A percentile compares a stretch with the other conserved stretches of the same genome.
phyloP scores from a whole-genome alignment of 2,797 vertebrate genomes.

The Chaenodraco wilsoni region DNA sequence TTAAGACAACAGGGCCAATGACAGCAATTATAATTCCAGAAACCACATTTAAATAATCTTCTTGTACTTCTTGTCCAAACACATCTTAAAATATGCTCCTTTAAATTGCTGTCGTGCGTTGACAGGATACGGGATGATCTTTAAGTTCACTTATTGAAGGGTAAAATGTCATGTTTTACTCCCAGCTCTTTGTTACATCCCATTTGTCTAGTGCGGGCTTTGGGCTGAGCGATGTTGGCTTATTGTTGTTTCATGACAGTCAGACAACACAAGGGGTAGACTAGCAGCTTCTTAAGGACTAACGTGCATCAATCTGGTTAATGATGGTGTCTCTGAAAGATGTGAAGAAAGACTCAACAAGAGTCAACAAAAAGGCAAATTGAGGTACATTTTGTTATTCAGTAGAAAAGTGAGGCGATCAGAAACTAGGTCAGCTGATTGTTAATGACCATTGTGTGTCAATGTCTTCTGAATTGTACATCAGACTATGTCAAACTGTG shows the following conservation, averaged over 20 bases:
- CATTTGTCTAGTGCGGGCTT: slow-evolving; percentile 17
- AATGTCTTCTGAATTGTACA: slow-evolving; percentile 10
- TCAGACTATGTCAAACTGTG: neutral
- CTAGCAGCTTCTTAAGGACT: slow-evolving; percentile 41
- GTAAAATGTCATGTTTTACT: slow-evolving; percentile 17
- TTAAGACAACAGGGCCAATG: slow-evolving; percentile 38
- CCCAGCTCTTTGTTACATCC: slow-evolving; percentile 1
- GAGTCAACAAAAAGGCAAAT: slow-evolving; percentile 28
- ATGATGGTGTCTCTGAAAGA: slow-evolving; percentile 39
- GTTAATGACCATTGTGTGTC: slow-evolving; percentile 18
- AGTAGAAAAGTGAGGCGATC: slow-evolving; percentile 16
- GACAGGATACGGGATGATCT: slow-evolving; percentile 14
- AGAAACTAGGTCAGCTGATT: slow-evolving; percentile 24
- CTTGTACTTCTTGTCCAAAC: slow-evolving; percentile 39
- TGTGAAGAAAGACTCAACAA: slow-evolving; percentile 44
- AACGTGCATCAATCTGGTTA: slow-evolving; percentile 48
- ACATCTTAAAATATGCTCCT: slow-evolving; percentile 32
- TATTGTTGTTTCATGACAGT: slow-evolving; percentile 38
- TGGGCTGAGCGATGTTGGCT: neutral
- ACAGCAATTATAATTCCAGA: slow-evolving; percentile 43
- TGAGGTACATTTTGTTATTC: slow-evolving; percentile 24
- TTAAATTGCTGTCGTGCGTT: slow-evolving; percentile 31
- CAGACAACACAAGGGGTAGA: slow-evolving; percentile 34
- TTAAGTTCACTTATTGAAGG: slow-evolving; percentile 19
- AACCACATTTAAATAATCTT: slow-evolving; percentile 49